Evolutionary conservation across 2,113 vertebrate genomes (phyloP), one percentile per base, ranked within the genome.

Genomic region (Spheniscus mendiculus): DNA sequence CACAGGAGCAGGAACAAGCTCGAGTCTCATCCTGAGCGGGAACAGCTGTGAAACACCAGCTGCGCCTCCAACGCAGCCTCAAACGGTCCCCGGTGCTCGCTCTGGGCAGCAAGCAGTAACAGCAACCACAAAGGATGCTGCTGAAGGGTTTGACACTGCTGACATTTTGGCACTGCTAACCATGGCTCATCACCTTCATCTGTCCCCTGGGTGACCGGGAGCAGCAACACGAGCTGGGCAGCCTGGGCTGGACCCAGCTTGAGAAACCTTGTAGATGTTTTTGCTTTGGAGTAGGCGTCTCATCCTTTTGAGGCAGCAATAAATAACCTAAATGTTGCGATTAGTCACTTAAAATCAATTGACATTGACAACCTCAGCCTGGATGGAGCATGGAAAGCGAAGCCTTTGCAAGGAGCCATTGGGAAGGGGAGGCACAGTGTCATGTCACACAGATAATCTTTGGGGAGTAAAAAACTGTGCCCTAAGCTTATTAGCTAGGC

Each of bases 41-140:
- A 62, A 8, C 17, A 58, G 56, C 74, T 40, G 23, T 26, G 87
- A 44, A 44, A 66, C 1, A 1, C 45, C 4, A 3, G 4, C 70
- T 34, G 36, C 53, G 58, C 82, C 78, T 74, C 50, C 87, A 36
- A 0, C 7, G 4, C 49, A 58, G 49, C 53, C 59, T 56, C 29
- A 25, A 1, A 7, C 1, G 2, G 40, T 47, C n/a, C 47, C 58
- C 2, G 5, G 22, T 19, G 19, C 61, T 78, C 0, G 0, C 12
- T 80, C n/a, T 27, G 66, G 47, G 38, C 10, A 1, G n/a, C 1
- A 7, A 82, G 36, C 38, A 2, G 0, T 10, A 29, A 34, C 47
- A 70, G 59, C 56, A 62, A 10, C 63, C 22, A 36, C 4, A 0
- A 5, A 73, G 50, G 72, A 23, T 73, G 42, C n/a, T 82, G 29